Evolutionary conservation across 2,797 vertebrate species (phyloP).

Genomic region (Sebastes oblongus): DNA sequence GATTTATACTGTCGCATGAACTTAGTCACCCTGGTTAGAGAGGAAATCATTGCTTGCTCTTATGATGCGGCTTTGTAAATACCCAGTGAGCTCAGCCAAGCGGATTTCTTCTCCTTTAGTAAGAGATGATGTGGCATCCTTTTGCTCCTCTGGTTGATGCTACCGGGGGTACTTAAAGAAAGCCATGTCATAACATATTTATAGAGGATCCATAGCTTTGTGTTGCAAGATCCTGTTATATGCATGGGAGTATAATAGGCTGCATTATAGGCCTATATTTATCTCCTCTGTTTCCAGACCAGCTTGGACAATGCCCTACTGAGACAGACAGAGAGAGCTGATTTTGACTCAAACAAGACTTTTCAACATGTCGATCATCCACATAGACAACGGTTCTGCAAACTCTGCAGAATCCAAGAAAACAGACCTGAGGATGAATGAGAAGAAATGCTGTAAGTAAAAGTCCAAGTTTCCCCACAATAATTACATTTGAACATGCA

Average conservation of each 20-base stretch:
- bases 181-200: not conserved
- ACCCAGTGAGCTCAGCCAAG: not conserved
- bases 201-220: not conserved
- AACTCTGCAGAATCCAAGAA: conserved; percentile 75
- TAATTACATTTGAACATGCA: conserved; percentile 23
- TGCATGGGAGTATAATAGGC: not conserved
- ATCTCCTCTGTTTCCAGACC: conserved; percentile 42
- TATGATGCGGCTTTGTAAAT: conserved; percentile 9
- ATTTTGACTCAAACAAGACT: not conserved
- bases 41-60: not conserved
- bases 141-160: not conserved
- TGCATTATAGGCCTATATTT: not conserved
- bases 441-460: conserved; percentile 86
- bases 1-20: conserved; percentile 4
- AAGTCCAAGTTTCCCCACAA: not conserved
- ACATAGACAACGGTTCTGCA: conserved; percentile 53
- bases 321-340: conserved; percentile 6
- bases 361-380: conserved; percentile 71
- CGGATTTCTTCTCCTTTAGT: not conserved
- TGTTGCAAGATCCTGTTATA: not conserved
- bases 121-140: conserved; percentile 50
- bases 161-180: conserved; percentile 6
- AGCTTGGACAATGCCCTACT: not conserved
- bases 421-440: conserved; percentile 73
- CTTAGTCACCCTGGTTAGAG: not conserved